Conservation (phyloP, 2,113 vertebrate species). For the Psephotus haematonotus region DNA sequence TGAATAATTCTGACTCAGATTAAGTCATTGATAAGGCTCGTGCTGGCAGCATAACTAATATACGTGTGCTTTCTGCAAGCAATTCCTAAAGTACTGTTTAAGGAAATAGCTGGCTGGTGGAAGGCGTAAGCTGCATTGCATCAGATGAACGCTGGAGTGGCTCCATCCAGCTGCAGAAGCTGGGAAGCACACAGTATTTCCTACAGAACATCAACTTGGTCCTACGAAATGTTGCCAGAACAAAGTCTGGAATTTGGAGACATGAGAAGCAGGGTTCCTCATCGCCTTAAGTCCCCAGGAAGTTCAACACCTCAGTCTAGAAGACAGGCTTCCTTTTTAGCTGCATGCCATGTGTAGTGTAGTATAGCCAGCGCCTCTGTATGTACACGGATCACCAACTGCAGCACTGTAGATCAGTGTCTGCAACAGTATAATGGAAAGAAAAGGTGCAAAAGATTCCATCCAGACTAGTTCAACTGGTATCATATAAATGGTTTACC, state of each 20-base stretch:
- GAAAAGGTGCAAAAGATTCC: background rate
- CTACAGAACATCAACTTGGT: background rate
- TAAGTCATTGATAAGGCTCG: background rate
- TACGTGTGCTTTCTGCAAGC: background rate
- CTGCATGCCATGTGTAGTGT: rapidly evolving
- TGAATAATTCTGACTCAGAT: background rate
- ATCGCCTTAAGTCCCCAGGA: background rate
- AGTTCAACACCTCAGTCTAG: background rate
- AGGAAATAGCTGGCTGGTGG: background rate
- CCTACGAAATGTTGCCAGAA: background rate
- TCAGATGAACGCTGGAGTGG: background rate
- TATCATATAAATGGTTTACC: background rate
- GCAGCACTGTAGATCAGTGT: background rate
- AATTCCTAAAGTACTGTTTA: background rate
- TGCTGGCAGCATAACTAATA: background rate
- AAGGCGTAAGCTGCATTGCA: background rate
- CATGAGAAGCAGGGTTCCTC: background rate
- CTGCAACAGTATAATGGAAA: background rate
- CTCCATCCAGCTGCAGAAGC: background rate
- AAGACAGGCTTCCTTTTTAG: background rate
- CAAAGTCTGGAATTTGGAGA: background rate
- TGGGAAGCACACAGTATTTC: background rate
- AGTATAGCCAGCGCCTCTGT: background rate
- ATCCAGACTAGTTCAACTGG: background rate
- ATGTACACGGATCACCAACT: background rate